Evolutionary conservation across 2,797 vertebrate genomes (phyloP).

Genomic region (Periparus ater): DNA sequence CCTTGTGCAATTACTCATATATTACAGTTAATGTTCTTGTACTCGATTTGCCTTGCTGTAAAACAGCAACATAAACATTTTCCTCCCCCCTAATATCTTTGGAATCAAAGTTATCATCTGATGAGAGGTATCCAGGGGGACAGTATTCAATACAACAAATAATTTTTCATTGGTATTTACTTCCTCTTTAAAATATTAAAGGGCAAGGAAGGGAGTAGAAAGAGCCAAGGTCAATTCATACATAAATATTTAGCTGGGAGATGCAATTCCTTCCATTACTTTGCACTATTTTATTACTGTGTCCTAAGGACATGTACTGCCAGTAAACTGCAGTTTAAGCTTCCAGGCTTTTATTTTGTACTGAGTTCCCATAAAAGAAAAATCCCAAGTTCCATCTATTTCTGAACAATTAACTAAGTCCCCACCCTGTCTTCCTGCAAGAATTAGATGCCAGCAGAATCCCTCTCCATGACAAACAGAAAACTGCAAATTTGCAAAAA

Average conservation of each 20-base stretch:
- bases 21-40: constrained; percentile 60
- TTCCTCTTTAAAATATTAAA: constrained; percentile 12
- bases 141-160: constrained; percentile 43
- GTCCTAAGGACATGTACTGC: accelerated
- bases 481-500: neutral
- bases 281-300: neutral
- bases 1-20: constrained; percentile 67
- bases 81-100: constrained; percentile 44
- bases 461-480: neutral
- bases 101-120: constrained; percentile 53
- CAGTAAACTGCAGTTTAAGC: neutral
- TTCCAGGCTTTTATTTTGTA: neutral
- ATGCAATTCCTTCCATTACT: neutral
- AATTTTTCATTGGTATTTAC: neutral
- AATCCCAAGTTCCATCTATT: neutral
- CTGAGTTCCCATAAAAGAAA: neutral
- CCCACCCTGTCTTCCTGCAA: accelerated
- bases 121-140: constrained; percentile 17
- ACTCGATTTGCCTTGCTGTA: constrained; percentile 43
- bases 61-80: constrained; percentile 58
- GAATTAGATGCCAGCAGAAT: neutral
- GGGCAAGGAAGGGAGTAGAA: neutral
- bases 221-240: neutral
- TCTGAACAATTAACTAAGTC: neutral
- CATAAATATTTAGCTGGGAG: neutral